These are phyloP conservation scores for Ceratoteleas bidentatus DNA, from an alignment of 1,140 invertebrate genomes.

Conservation along the genomic window DNA sequence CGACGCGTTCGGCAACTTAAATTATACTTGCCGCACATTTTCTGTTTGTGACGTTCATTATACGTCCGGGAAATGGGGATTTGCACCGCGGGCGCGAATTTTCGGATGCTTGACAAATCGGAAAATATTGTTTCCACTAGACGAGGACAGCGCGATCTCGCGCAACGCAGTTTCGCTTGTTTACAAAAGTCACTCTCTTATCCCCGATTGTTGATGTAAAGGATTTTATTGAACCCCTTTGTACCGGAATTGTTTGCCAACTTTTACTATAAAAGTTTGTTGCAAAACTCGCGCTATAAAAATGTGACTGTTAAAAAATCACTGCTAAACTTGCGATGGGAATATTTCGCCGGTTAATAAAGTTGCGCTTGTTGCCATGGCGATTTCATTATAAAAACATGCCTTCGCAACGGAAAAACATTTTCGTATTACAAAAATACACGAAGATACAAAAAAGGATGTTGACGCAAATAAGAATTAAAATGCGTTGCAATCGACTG, in stretches of 20 bases:
- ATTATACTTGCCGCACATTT: conserved; percentile 52
- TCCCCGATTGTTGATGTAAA: not conserved
- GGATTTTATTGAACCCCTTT: not conserved
- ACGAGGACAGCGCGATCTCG: not conserved
- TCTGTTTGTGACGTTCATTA: conserved; percentile 59
- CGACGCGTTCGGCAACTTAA: conserved; percentile 58
- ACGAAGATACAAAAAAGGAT: too few species aligned
- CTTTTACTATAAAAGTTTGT: not conserved
- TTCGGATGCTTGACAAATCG: conserved; percentile 22
- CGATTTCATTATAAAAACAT: too few species aligned
- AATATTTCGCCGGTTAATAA: too few species aligned
- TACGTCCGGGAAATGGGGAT: conserved; percentile 17
- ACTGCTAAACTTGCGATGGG: too few species aligned
- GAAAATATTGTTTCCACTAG: conserved; percentile 21
- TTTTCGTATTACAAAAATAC: too few species aligned
- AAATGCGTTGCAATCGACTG: too few species aligned
- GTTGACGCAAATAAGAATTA: too few species aligned
- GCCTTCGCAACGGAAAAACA: too few species aligned
- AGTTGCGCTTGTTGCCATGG: too few species aligned
- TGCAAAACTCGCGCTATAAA: not conserved
- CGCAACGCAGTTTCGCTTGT: not conserved
- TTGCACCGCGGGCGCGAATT: conserved; percentile 6
- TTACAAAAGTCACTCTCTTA: not conserved
- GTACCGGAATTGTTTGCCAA: too few species aligned
- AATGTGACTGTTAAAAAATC: not conserved